phyloP scores from a whole-genome alignment of 1,140 invertebrate species.

The Bombus pascuorum region DNA sequence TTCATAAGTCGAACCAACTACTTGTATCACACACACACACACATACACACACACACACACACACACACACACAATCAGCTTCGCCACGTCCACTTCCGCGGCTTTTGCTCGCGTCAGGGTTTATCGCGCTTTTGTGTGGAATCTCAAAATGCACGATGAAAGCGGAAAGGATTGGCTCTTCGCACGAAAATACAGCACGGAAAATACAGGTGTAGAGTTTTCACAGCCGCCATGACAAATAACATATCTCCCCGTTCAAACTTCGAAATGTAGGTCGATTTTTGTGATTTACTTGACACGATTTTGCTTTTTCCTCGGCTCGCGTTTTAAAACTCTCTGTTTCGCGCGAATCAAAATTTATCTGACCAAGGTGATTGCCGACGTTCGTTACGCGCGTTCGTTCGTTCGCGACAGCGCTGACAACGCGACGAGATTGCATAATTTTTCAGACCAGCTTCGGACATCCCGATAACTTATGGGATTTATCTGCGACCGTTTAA shows the following conservation, averaged over 20 bases:
- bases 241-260: background rate
- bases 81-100: background rate
- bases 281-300: slow-evolving; percentile 2
- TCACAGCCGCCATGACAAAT: background rate
- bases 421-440: background rate
- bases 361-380: background rate
- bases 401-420: background rate
- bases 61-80: background rate
- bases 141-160: background rate
- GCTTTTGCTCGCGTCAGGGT: background rate
- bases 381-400: background rate
- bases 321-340: background rate
- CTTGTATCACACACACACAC: background rate
- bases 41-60: background rate
- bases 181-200: background rate
- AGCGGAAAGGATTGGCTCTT: background rate
- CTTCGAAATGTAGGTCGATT: background rate
- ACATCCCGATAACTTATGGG: background rate
- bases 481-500: slow-evolving; percentile 8
- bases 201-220: background rate
- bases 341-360: background rate
- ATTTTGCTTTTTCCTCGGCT: background rate
- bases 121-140: background rate
- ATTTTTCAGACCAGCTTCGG: background rate
- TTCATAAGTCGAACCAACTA: background rate